These are phyloP conservation scores for Barnardius zonarius DNA, from an alignment of 2,113 vertebrate species.

Conservation along the genomic window DNA sequence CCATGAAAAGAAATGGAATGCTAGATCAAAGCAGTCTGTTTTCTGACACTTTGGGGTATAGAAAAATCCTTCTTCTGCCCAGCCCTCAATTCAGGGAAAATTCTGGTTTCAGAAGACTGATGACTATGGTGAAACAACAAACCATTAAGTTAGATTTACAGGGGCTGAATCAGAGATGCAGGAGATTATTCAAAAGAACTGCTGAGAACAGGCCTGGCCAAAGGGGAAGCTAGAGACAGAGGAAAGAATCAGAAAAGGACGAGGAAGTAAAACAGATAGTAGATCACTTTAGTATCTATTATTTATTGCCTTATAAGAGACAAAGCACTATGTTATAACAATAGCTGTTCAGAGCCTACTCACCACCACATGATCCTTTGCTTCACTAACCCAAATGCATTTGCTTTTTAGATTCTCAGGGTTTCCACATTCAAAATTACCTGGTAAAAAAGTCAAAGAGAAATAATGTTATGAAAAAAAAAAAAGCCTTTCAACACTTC, in stretches of 20 bases:
- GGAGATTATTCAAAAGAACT: constrained; percentile 30
- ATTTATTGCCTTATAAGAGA: constrained; percentile 42
- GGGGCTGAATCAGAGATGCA: constrained; percentile 36
- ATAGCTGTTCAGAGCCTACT: constrained; percentile 41
- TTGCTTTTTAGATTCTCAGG: constrained; percentile 79
- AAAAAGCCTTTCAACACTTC: neutral
- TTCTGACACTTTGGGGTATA: constrained; percentile 41
- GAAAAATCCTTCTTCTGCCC: constrained; percentile 39
- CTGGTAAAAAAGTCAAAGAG: constrained; percentile 33
- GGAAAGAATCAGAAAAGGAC: constrained; percentile 2
- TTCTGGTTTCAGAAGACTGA: constrained; percentile 49
- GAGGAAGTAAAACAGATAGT: constrained; percentile 23
- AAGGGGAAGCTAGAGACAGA: constrained; percentile 18
- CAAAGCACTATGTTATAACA: neutral
- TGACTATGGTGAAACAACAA: constrained; percentile 48
- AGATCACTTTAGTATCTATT: constrained; percentile 28
- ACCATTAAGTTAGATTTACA: constrained; percentile 59
- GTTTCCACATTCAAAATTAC: constrained; percentile 83
- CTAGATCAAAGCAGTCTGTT: constrained; percentile 24
- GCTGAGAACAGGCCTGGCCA: constrained; percentile 43
- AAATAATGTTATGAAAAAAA: neutral
- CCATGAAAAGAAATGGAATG: constrained; percentile 9
- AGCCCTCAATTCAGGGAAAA: constrained; percentile 11
- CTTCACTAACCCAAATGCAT: constrained; percentile 75
- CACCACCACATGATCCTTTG: constrained; percentile 73